Base-by-base conservation (phyloP, 1,140 invertebrate genomes). In the Oreohelix idahoensis region DNA sequence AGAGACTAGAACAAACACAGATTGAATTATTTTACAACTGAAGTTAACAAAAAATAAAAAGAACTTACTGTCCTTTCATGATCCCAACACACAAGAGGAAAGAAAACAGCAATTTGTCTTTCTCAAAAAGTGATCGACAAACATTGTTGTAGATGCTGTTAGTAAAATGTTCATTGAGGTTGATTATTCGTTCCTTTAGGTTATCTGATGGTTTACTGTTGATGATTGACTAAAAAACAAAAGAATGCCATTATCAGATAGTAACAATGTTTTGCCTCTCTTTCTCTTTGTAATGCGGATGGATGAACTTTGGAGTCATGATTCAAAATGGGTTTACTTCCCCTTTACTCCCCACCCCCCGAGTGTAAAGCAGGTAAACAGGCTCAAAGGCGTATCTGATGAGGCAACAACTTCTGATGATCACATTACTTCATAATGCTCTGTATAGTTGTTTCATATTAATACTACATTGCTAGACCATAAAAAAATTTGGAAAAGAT, bases 1-100 rank as follows among this genome's bases (percentile, higher is more conserved):
- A 5, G 5, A 49, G 45, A 17, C 45, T 11, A 49, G 45, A 49
- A 49, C 8, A 49, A 45, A 45, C 42, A 45, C 5, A 45, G 42
- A 45, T 15, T 45, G 42, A 45, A 45, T 45, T 45, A 45, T n/a
- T n/a, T n/a, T n/a, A n/a, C n/a, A n/a, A n/a, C n/a, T n/a, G n/a
- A n/a, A n/a, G n/a, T n/a, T n/a, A 58, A 58, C 53, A 58, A 53
- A 53, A 23, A 77, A 15, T 77, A 36, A 51, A 4, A 53, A 36
- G 49, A 49, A 90, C 90, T 92, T 93, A 94, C 95, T 93, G 93
- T n/a, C 92, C 91, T 75, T 92, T 93, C 75, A 93, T 80, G 35
- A 93, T 92, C 63, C 91, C 91, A 78, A 93, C 87, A 87, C 91
- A 92, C 51, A 93, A 86, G 23, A 92, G 84, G 77, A 92, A 92